Base-by-base conservation (phyloP, 1,140 invertebrate species). In the Drosophila hydei region DNA sequence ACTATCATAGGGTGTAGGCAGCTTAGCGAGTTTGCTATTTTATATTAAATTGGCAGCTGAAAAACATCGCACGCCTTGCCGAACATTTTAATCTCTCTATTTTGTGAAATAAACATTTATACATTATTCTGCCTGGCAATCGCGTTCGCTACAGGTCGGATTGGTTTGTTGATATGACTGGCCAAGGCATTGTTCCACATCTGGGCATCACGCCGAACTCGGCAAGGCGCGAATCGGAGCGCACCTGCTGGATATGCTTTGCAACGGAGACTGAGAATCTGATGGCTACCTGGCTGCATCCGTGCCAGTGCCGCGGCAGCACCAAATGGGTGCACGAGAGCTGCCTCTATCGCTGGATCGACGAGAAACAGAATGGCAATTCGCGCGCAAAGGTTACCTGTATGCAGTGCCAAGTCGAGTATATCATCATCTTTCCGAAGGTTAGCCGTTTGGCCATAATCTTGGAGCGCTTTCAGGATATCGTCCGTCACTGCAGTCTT, bases 241-340 rank as follows among this genome's bases (percentile, higher is more conserved):
- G 94, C 71, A 94, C 95, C 72, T 99, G 98, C 92, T 99, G 98
- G 98, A 98, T 99, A 18, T 99, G 98, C 92, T 99, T 98, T 93
- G 97, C 97, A 19, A 97, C 96, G 5, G 97, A 98, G 75, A 96
- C 97, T 69, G 98, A 99, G 91, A 98, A 99, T 85, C 93, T 93
- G 12, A 93, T 94, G 12, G 97, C 96, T 47, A 93, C 94, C 2
- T 99, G 98, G 98, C 97, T 99, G n/a, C 96, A 97, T 89, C 98
- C 98, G 1, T 99, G 98, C 92, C 95, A 96, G 76, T 99, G 98
- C 92, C 94, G 96, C 78, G 98, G 98, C 47, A 97, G 97, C 18
- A 97, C 97, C 14, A 98, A 97, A 93, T 99, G 97, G 97, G 94
- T 98, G 14, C 98, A 99, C 92, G 97, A 99, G 91, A 94, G 94